These are phyloP conservation scores for Nemoura dubitans DNA, from an alignment of 2,888 invertebrate species.

Conservation along the genomic window DNA sequence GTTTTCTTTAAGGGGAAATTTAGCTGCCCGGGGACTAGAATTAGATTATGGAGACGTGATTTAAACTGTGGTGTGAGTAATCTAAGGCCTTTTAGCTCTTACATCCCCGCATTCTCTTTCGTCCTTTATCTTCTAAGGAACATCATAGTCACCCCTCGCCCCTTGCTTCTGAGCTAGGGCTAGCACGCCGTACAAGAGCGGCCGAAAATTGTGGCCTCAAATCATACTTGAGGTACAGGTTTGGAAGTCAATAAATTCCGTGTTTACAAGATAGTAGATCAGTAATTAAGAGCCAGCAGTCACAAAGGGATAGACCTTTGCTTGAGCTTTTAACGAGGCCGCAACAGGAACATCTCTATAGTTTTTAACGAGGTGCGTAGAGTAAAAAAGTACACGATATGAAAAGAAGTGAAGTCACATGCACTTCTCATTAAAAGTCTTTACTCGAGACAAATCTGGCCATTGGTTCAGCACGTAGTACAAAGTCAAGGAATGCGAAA, in stretches of 20 bases:
- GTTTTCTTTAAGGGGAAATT: neutral
- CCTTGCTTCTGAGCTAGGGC: neutral
- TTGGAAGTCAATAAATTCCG: neutral
- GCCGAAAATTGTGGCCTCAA: neutral
- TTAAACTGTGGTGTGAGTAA: neutral
- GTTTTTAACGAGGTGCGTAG: neutral
- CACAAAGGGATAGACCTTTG: neutral
- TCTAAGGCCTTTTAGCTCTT: constrained; percentile 22
- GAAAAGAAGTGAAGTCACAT: neutral
- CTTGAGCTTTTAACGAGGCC: neutral
- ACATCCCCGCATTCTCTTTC: neutral
- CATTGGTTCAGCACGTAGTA: neutral
- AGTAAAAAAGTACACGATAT: neutral
- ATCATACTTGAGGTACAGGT: neutral
- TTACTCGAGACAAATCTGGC: neutral
- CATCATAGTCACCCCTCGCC: neutral
- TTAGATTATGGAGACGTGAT: constrained; percentile 28
- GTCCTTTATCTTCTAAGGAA: neutral
- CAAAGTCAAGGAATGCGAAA: neutral
- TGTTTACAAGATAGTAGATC: neutral
- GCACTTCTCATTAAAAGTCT: neutral
- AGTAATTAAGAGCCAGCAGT: neutral
- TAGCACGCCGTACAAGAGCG: no score
- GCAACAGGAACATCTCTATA: neutral
- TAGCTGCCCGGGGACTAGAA: neutral